Conservation (phyloP, 2,797 vertebrate genomes). For the Sciaenops ocellatus region DNA sequence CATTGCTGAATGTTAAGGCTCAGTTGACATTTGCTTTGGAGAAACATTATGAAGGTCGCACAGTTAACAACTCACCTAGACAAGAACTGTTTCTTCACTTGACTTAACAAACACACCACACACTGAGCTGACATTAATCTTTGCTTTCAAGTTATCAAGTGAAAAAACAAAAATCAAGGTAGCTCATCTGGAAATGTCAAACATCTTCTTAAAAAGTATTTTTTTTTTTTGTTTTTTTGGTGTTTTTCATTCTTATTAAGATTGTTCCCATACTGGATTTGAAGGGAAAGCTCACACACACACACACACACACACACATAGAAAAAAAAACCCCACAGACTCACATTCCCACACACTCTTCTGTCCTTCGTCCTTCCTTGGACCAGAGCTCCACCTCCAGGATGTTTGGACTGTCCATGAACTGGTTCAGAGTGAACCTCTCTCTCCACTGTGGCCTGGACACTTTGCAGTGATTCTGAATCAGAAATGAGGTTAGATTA, state of each 20-base stretch:
- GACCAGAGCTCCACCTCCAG: conserved; percentile 94
- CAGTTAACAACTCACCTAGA: background rate
- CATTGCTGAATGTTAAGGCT: background rate
- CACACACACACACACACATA: background rate
- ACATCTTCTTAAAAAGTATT: background rate
- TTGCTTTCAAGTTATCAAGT: background rate
- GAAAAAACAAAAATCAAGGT: background rate
- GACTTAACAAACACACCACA: background rate
- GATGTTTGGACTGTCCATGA: conserved; percentile 87
- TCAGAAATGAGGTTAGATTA: background rate
- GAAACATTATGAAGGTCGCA: background rate
- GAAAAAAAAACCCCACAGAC: conserved; percentile 63
- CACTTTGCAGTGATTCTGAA: conserved; percentile 90
- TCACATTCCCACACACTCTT: conserved; percentile 92
- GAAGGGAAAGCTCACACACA: background rate
- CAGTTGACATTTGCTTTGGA: background rate
- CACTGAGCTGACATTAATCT: background rate
- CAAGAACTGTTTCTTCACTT: background rate
- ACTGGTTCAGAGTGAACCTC: conserved; percentile 96
- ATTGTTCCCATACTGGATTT: background rate
- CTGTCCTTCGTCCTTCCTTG: conserved; percentile 89
- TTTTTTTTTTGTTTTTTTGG: background rate
- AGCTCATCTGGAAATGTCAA: background rate
- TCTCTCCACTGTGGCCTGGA: conserved; percentile 96
- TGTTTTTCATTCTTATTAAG: background rate